phyloP scores from a whole-genome alignment of 2,113 vertebrate species.

The Recurvirostra avosetta region DNA sequence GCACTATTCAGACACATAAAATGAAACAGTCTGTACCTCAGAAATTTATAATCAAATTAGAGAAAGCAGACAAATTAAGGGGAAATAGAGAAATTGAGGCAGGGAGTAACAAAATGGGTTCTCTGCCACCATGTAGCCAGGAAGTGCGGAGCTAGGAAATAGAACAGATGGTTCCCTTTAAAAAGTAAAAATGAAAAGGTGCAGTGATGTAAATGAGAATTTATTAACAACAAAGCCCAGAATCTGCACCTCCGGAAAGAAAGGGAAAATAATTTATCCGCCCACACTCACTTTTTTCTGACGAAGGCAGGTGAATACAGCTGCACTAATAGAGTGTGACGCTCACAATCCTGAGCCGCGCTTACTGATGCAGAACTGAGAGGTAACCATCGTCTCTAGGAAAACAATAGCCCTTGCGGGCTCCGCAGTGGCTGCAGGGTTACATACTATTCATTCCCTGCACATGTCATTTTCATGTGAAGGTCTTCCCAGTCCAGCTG shows the following conservation, averaged over 20 bases:
- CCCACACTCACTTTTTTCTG: slow-evolving; percentile 75
- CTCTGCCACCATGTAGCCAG: not conserved
- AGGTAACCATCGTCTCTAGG: slow-evolving; percentile 26
- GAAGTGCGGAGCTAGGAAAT: slow-evolving; percentile 11
- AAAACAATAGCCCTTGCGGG: slow-evolving; percentile 14
- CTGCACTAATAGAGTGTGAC: slow-evolving; percentile 71
- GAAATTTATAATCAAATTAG: not conserved
- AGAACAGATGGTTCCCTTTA: slow-evolving; percentile 7
- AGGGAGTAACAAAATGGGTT: slow-evolving; percentile 6
- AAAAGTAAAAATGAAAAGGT: slow-evolving; percentile 60
- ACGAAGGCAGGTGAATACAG: slow-evolving; percentile 75
- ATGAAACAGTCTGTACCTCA: not conserved
- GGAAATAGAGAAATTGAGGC: not conserved
- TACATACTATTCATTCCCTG: not conserved
- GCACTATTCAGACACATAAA: not conserved
- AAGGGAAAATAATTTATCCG: slow-evolving; percentile 77
- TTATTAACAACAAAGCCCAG: slow-evolving; percentile 74
- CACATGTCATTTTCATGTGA: not conserved
- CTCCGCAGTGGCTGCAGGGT: not conserved
- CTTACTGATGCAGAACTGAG: slow-evolving; percentile 58
- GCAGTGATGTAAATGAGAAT: slow-evolving; percentile 66
- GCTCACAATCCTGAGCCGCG: slow-evolving; percentile 53
- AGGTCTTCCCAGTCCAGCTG: slow-evolving; percentile 67
- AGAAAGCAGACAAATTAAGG: not conserved
- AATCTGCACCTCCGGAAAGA: slow-evolving; percentile 72